A percentile compares a stretch with the other conserved stretches of the same genome.
Evolutionary conservation across 2,888 invertebrate species (phyloP).

Genomic region (Platypus cylindrus): DNA sequence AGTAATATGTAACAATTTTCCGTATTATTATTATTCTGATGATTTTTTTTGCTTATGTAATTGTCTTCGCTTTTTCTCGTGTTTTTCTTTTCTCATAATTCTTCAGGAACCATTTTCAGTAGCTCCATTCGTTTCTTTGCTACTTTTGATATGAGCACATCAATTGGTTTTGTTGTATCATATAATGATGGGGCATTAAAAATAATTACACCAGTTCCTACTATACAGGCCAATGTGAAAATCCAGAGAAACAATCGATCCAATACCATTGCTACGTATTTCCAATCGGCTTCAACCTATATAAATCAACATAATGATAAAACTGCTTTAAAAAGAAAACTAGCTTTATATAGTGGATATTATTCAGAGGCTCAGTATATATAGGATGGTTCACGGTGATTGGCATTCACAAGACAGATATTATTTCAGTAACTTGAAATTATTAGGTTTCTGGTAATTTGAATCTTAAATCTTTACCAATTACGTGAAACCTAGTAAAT

Average conservation of each 20-base stretch:
- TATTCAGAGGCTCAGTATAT: no score
- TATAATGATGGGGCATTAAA: constrained; percentile 85
- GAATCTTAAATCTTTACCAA: no score
- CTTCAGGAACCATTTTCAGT: constrained; percentile 71
- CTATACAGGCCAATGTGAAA: constrained; percentile 85
- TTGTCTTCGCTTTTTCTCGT: constrained; percentile 6
- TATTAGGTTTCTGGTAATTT: no score
- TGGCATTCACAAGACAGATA: no score
- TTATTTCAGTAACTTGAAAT: no score
- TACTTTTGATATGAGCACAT: constrained; percentile 81
- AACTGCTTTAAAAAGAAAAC: neutral
- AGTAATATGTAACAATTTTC: no score
- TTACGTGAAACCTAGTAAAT: no score
- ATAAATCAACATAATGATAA: no score
- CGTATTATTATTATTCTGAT: no score
- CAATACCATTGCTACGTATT: constrained; percentile 92
- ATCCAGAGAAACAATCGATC: constrained; percentile 93
- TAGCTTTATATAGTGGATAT: no score
- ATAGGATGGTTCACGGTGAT: no score
- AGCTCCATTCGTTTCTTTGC: constrained; percentile 82
- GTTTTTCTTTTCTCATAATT: constrained; percentile 30
- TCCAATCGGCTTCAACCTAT: constrained; percentile 95
- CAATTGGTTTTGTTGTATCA: constrained; percentile 80
- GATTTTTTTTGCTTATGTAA: constrained; percentile 1
- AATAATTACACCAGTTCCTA: constrained; percentile 80